These are phyloP conservation scores for Gobiocypris rarus DNA, from an alignment of 2,113 vertebrate species.

Conservation along the genomic window DNA sequence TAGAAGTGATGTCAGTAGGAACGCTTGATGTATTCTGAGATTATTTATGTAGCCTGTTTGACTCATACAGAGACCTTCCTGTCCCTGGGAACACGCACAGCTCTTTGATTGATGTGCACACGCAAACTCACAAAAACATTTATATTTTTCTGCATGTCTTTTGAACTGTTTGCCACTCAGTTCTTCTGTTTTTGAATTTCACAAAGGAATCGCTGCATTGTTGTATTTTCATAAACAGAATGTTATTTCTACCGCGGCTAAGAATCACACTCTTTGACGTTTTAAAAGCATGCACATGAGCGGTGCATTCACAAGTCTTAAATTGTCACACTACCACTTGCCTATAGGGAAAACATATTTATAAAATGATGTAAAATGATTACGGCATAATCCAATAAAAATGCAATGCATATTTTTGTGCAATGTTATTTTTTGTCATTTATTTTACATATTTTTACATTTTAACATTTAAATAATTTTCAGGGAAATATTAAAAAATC, in stretches of 20 bases:
- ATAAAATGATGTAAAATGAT: too few relatives aligned
- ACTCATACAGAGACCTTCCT: constrained; percentile 1
- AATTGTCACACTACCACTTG: neutral
- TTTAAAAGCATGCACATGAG: neutral
- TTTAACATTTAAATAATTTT: too few relatives aligned
- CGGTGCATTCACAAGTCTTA: neutral
- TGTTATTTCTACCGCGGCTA: neutral
- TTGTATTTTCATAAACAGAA: constrained; percentile 18
- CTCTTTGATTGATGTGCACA: constrained; percentile 22
- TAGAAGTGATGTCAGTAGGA: neutral
- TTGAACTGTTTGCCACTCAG: neutral
- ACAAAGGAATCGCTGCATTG: neutral
- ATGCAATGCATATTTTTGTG: too few relatives aligned
- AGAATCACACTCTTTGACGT: neutral
- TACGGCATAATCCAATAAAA: too few relatives aligned
- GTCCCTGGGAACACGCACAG: neutral
- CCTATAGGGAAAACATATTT: too few relatives aligned
- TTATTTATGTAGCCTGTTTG: constrained; percentile 19
- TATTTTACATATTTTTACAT: too few relatives aligned
- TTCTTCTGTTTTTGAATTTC: neutral
- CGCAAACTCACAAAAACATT: neutral
- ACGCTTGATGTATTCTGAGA: constrained; percentile 24
- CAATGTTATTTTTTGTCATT: too few relatives aligned
- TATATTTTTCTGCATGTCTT: neutral
- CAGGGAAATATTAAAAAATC: too few relatives aligned